These are phyloP conservation scores for Plagodis dolabraria DNA, from an alignment of 2,888 invertebrate genomes.

Conservation along the genomic window DNA sequence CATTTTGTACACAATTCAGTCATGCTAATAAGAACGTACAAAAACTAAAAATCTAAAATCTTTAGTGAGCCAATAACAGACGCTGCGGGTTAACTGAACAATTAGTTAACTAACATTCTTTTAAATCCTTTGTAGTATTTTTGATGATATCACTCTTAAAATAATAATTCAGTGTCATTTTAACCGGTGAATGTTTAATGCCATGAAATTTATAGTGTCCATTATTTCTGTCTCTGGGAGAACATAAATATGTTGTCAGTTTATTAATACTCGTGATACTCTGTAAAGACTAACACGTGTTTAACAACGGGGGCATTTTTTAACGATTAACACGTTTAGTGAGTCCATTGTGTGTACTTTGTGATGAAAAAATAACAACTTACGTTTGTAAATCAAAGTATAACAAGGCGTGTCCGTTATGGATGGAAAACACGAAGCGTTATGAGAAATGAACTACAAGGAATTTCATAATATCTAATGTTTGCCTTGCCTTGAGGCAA, in stretches of 20 bases:
- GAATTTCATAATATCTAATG: too few relatives aligned
- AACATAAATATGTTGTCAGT: slow-evolving; percentile 74
- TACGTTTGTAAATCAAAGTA: too few relatives aligned
- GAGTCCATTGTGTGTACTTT: slow-evolving; percentile 29
- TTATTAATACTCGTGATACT: slow-evolving; percentile 67
- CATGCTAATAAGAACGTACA: slow-evolving; percentile 69
- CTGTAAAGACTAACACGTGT: slow-evolving; percentile 64
- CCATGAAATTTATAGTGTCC: slow-evolving; percentile 65
- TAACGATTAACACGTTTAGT: slow-evolving; percentile 46
- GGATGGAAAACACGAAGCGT: too few relatives aligned
- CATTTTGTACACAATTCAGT: slow-evolving; percentile 54
- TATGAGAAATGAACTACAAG: too few relatives aligned
- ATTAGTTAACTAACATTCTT: slow-evolving; percentile 39
- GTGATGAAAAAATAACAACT: slow-evolving; percentile 21
- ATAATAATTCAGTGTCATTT: slow-evolving; percentile 50
- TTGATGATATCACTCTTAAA: slow-evolving; percentile 33
- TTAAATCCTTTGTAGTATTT: slow-evolving; percentile 34
- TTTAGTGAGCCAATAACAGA: slow-evolving; percentile 60
- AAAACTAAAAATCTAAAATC: slow-evolving; percentile 63
- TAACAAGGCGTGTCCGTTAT: too few relatives aligned
- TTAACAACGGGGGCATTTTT: slow-evolving; percentile 52
- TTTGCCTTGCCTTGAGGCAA: too few relatives aligned
- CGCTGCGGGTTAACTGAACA: slow-evolving; percentile 59
- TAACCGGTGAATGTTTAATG: slow-evolving; percentile 55
- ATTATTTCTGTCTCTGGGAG: slow-evolving; percentile 62